Evolutionary conservation across 2,888 invertebrate species (phyloP).

Genomic region (Dione vanillae): DNA sequence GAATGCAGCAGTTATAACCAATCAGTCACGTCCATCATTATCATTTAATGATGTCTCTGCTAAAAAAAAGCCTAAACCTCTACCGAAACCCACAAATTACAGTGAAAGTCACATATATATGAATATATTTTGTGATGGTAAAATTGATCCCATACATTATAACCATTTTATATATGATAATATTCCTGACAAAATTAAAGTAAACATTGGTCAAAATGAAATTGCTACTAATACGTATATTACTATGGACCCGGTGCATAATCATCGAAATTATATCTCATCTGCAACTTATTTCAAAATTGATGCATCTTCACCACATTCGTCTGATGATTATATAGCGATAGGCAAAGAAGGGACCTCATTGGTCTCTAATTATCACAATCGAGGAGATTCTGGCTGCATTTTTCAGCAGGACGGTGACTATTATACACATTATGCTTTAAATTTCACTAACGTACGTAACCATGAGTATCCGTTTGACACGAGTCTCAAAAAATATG

Average conservation of each 20-base stretch:
- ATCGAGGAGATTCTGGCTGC: constrained; percentile 62
- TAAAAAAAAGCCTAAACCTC: constrained; percentile 44
- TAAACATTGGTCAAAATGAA: background rate
- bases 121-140: background rate
- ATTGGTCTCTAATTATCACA: constrained; percentile 52
- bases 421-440: constrained; percentile 57
- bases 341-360: background rate
- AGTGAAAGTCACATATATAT: background rate
- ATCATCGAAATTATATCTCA: background rate
- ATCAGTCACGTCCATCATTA: background rate
- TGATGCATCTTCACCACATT: constrained; percentile 8
- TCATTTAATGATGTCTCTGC: constrained; percentile 6
- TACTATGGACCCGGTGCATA: constrained; percentile 14
- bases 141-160: background rate
- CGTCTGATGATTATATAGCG: background rate
- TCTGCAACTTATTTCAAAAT: background rate
- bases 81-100: constrained; percentile 35
- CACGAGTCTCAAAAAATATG: constrained; percentile 41
- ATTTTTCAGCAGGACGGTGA: constrained; percentile 56
- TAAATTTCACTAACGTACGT: constrained; percentile 55
- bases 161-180: constrained; percentile 46
- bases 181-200: constrained; percentile 60
- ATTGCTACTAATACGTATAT: constrained; percentile 42
- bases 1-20: background rate
- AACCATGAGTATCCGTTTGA: constrained; percentile 60